These are phyloP conservation scores for Aythya baeri DNA, from an alignment of 2,113 vertebrate species.

Conservation along the genomic window DNA sequence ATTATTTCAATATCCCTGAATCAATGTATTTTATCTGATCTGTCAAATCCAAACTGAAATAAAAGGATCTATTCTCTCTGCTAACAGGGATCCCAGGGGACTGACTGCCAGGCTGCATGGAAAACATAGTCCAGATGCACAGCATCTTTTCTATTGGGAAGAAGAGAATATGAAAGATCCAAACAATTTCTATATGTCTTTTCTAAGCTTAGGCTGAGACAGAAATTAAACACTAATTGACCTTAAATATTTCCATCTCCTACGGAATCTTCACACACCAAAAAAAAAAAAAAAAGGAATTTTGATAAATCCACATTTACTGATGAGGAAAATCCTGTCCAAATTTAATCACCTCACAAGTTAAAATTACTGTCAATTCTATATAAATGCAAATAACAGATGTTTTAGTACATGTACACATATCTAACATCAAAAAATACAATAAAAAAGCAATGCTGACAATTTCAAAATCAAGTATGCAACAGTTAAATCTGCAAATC, in stretches of 20 bases:
- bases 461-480: neutral
- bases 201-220: constrained; percentile 1
- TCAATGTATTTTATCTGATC: constrained; percentile 10
- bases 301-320: neutral
- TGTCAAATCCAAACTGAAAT: constrained; percentile 41
- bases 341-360: neutral
- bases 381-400: neutral
- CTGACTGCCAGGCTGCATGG: constrained; percentile 20
- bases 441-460: neutral
- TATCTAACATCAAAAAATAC: neutral
- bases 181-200: constrained; percentile 25
- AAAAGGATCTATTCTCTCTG: constrained; percentile 42
- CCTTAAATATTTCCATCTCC: constrained; percentile 12
- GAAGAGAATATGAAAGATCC: constrained; percentile 21
- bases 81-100: constrained; percentile 24
- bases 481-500: neutral
- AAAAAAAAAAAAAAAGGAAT: neutral
- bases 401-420: neutral
- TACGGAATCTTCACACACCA: neutral
- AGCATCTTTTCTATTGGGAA: constrained; percentile 48
- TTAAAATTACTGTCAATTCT: neutral
- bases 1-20: constrained; percentile 24
- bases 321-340: neutral
- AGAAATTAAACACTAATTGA: constrained; percentile 34
- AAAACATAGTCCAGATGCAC: constrained; percentile 65